These are phyloP conservation scores for Aelia acuminata DNA, from an alignment of 2,888 invertebrate species.

Conservation along the genomic window DNA sequence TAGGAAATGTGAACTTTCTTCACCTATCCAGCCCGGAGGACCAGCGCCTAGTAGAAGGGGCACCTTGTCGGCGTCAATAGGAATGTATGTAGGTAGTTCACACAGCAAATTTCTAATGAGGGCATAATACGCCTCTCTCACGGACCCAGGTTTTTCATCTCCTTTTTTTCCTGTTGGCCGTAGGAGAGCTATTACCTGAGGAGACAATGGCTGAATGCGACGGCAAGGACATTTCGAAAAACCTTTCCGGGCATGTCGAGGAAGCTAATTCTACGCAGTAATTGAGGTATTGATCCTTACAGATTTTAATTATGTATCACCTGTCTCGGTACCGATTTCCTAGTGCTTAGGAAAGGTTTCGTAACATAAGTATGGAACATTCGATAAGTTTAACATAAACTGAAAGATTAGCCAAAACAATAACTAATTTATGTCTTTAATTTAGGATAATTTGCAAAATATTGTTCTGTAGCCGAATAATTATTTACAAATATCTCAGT, in stretches of 20 bases:
- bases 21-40: neutral
- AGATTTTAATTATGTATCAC: conserved; percentile 1
- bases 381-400: too few relatives aligned
- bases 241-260: conserved; percentile 31
- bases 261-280: conserved; percentile 19
- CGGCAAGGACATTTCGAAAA: conserved; percentile 41
- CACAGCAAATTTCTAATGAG: conserved; percentile 39
- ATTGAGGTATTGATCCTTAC: conserved; percentile 22
- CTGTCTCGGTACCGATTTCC: neutral
- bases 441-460: too few relatives aligned
- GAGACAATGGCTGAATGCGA: conserved; percentile 12
- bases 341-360: neutral
- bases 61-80: neutral
- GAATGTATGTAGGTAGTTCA: conserved; percentile 27
- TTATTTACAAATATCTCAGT: too few relatives aligned
- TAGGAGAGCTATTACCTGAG: conserved; percentile 14
- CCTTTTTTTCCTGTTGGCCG: neutral
- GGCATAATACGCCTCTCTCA: conserved; percentile 15
- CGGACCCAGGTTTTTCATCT: conserved; percentile 17
- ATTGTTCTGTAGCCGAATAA: too few relatives aligned
- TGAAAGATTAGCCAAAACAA: too few relatives aligned
- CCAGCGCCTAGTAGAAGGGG: neutral
- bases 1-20: too few relatives aligned
- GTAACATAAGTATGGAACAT: neutral
- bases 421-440: too few relatives aligned